Evolutionary conservation across 2,113 vertebrate genomes (phyloP).

Genomic region (Cyprinodon tularosa): DNA sequence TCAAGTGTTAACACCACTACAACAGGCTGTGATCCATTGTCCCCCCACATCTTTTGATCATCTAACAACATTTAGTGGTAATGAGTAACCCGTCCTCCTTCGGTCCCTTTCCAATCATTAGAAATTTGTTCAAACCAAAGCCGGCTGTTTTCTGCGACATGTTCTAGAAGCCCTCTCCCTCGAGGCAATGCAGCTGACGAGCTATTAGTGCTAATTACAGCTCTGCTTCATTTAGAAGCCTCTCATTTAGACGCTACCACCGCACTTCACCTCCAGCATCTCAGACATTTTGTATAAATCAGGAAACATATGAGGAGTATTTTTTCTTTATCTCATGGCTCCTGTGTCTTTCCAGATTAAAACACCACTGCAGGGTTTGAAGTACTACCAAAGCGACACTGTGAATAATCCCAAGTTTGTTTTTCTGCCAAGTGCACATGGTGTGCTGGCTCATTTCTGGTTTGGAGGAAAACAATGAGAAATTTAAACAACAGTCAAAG

Average conservation of each 20-base stretch:
- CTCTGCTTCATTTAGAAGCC: constrained; percentile 74
- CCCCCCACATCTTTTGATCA: constrained; percentile 51
- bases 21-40: constrained; percentile 43
- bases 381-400: constrained; percentile 29
- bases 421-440: constrained; percentile 32
- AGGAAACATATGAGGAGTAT: constrained; percentile 34
- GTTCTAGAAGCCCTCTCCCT: constrained; percentile 65
- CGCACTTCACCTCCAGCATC: constrained; percentile 68
- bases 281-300: constrained; percentile 47
- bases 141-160: constrained; percentile 52
- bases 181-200: constrained; percentile 70
- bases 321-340: constrained; percentile 21
- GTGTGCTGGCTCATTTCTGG: constrained; percentile 19
- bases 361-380: constrained; percentile 60
- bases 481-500: constrained; percentile 27
- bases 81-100: constrained; percentile 54
- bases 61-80: constrained; percentile 52
- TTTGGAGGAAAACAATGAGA: constrained; percentile 49
- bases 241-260: constrained; percentile 68
- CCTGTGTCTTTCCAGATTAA: constrained; percentile 50
- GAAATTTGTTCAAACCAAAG: constrained; percentile 65
- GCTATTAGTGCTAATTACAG: constrained; percentile 79
- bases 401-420: constrained; percentile 28
- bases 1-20: constrained; percentile 10
- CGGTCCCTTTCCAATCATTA: constrained; percentile 57